phyloP scores from a whole-genome alignment of 2,888 invertebrate species.

The Stenotaenia linearis region DNA sequence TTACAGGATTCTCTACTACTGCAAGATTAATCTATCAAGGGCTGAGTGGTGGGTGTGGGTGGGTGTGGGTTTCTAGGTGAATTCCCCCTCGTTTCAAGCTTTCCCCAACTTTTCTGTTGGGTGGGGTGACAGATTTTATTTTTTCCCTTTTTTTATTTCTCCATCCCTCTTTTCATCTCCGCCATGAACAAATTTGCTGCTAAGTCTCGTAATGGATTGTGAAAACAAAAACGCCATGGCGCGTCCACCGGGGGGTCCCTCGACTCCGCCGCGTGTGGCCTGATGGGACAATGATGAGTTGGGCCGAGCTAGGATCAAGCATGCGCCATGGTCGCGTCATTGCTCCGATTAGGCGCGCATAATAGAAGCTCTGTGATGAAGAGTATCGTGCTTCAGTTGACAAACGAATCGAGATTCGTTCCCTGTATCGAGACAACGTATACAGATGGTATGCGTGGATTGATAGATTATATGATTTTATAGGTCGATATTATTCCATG shows the following conservation, averaged over 20 bases:
- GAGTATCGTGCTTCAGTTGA: background rate
- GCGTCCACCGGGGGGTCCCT: background rate
- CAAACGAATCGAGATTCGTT: background rate
- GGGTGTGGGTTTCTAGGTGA: background rate
- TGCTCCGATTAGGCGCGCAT: constrained; percentile 11
- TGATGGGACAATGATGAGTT: constrained; percentile 19
- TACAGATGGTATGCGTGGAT: no score
- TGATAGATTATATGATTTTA: no score
- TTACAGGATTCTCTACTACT: background rate
- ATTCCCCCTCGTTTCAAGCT: background rate
- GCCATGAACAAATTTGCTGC: constrained; percentile 1
- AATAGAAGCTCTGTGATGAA: background rate
- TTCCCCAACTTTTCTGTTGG: background rate
- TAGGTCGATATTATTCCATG: no score
- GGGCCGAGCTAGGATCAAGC: background rate
- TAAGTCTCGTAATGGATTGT: constrained; percentile 19
- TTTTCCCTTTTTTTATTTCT: background rate
- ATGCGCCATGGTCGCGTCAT: background rate
- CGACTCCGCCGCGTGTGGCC: background rate
- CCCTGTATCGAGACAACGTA: no score
- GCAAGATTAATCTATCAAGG: background rate
- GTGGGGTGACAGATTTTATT: background rate
- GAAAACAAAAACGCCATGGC: constrained; percentile 6
- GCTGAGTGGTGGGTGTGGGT: background rate
- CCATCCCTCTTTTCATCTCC: background rate